Base-by-base conservation (phyloP, 2,113 vertebrate species). In the Eublepharis macularius region DNA sequence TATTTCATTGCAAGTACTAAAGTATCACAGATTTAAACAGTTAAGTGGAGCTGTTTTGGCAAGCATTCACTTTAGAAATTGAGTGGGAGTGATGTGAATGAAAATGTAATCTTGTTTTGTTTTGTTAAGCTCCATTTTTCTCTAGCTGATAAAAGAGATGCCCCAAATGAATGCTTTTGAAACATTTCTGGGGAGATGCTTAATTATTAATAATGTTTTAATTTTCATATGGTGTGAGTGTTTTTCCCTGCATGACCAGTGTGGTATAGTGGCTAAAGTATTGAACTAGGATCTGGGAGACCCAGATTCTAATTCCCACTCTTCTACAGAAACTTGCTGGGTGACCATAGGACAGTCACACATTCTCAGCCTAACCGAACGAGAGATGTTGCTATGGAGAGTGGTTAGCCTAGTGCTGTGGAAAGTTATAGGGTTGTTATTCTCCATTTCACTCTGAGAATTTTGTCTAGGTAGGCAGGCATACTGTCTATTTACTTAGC, bases 1-100 rank as follows among this genome's bases (percentile, higher is more conserved):
- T 75, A 9, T 17, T 90, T 82, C 77, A 90, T 72, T 89, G 78
- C 80, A 88, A 60, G 47, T 88, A 80, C n/a, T 73, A 49, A 87
- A 88, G 76, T 54, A 80, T 63, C 47, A 81, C 84, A 87, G 54
- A 76, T 81, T 41, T 0, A 3, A 81, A 84, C n/a, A 41, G 63
- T 87, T 90, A n/a, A 80, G 6, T 69, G 29, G 3, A 13, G 13
- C 79, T 47, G 78, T 8, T 54, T 39, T 57, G 47, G 77, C 57
- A 85, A 85, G 29, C 4, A 2, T 16, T 60, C 69, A 68, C n/a
- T 36, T 82, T 73, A 45, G 8, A 19, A 76, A 68, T 86, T 84
- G 10, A 29, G 14, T 60, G 54, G 85, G 73, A 84, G 41, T 57
- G 4, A 2, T 47, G 21, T 74, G 60, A 87, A 21, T 81, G 79